Evolutionary conservation across 2,113 vertebrate species (phyloP).

Genomic region (Lasiurus borealis): DNA sequence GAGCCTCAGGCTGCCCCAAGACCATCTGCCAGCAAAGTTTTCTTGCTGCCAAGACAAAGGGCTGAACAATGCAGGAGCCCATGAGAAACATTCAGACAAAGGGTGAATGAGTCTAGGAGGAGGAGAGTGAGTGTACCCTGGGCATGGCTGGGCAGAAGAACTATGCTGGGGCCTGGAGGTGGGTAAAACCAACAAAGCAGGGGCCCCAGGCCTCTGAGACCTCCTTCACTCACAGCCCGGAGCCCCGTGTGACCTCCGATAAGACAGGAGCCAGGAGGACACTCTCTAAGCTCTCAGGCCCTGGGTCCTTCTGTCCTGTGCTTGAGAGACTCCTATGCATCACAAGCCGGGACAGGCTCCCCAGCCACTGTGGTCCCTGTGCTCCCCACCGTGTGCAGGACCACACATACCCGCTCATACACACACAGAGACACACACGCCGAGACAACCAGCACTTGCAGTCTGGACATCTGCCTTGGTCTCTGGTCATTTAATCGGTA

Average conservation of each 20-base stretch:
- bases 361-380: neutral
- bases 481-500: neutral
- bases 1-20: neutral
- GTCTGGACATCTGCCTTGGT: neutral
- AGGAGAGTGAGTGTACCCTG: neutral
- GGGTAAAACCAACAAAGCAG: neutral
- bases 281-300: neutral
- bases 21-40: neutral
- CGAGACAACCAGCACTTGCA: neutral
- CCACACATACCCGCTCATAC: no score
- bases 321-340: neutral
- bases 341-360: no score
- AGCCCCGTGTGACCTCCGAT: neutral
- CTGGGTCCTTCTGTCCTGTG: neutral
- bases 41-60: slow-evolving; percentile 15
- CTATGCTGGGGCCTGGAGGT: neutral
- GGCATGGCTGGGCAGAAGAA: neutral
- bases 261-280: neutral
- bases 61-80: neutral
- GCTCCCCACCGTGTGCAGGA: neutral
- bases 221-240: neutral
- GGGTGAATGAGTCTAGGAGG: neutral
- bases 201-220: neutral
- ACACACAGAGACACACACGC: neutral
- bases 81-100: neutral